Percentiles rank a stretch among this genome's conserved stretches.
phyloP scores from a whole-genome alignment of 2,888 invertebrate species.

The Tetramorium bicarinatum region DNA sequence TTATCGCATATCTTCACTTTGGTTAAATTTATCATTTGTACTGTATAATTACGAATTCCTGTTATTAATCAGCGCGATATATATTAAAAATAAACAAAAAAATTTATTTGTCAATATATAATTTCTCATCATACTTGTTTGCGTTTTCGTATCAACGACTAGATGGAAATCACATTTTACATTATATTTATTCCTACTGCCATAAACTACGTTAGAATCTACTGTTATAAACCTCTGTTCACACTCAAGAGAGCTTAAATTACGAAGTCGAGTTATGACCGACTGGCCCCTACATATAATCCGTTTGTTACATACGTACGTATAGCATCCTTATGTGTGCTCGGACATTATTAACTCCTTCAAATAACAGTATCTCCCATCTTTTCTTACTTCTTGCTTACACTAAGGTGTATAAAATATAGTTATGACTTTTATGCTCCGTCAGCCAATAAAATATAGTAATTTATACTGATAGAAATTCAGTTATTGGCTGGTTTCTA shows the following conservation, averaged over 20 bases:
- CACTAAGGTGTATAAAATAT: neutral
- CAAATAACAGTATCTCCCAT: neutral
- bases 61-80: neutral
- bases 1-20: neutral
- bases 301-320: slow-evolving; percentile 17
- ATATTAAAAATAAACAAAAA: slow-evolving; percentile 7
- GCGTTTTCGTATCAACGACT: slow-evolving; percentile 12
- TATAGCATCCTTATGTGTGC: neutral
- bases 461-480: slow-evolving; percentile 2
- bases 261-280: slow-evolving; percentile 58
- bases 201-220: too few relatives aligned
- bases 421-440: neutral
- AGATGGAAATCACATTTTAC: slow-evolving; percentile 45
- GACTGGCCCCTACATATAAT: neutral
- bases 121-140: slow-evolving; percentile 35
- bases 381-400: neutral
- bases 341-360: neutral
- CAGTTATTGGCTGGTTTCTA: neutral
- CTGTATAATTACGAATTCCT: neutral
- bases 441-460: neutral
- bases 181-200: slow-evolving; percentile 63
- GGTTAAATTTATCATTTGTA: neutral
- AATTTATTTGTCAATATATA: slow-evolving; percentile 4
- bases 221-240: slow-evolving; percentile 43
- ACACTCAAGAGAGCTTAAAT: slow-evolving; percentile 62